Evolutionary conservation across 2,113 vertebrate genomes (phyloP), one percentile per base, ranked within the genome.

Genomic region (Gymnocephalus cernua): DNA sequence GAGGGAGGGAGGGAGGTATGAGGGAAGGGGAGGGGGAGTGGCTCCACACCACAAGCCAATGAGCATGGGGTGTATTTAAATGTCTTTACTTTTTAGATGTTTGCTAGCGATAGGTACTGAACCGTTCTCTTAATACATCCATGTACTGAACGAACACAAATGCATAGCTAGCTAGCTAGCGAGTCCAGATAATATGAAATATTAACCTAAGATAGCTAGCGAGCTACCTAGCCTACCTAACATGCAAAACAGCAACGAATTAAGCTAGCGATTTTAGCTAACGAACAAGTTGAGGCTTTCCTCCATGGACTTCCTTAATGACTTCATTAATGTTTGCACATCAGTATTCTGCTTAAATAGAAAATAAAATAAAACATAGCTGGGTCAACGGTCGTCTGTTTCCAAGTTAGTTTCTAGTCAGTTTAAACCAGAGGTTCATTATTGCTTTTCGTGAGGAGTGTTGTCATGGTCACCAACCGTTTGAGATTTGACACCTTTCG

Each of bases 1-100:
- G 58, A 58, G 70, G 75, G 83, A 83, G 69, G 4, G 58, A 58
- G 70, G 75, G 83, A 83, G 69, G 75, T 18, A 4, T 2, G 76
- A n/a, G 69, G 84, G 91, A 87, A 54, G 89, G 77, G 79, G 80
- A 63, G 84, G 91, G 87, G 10, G 38, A 62, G 88, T 79, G 79
- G 80, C 86, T 72, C 58, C 47, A 16, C 32, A 1, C 47, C 47
- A 11, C 69, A 7, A 47, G 27, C 87, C 88, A 88, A 87, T 87
- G 41, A 56, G 32, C 25, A 25, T n/a, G 47, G 4, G 29, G 7
- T 4, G 19, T 18, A 18, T 10, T 5, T 25, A 41, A n/a, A 47
- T 9, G 15, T 14, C 51, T 41, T 25, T 45, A 8, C 8, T 38
- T 41, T 41, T 41, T 41, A 11, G 2, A 41, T 41, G 2, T 41